Conservation (phyloP, 2,888 invertebrate genomes). For the Leptinotarsa peninsularis region DNA sequence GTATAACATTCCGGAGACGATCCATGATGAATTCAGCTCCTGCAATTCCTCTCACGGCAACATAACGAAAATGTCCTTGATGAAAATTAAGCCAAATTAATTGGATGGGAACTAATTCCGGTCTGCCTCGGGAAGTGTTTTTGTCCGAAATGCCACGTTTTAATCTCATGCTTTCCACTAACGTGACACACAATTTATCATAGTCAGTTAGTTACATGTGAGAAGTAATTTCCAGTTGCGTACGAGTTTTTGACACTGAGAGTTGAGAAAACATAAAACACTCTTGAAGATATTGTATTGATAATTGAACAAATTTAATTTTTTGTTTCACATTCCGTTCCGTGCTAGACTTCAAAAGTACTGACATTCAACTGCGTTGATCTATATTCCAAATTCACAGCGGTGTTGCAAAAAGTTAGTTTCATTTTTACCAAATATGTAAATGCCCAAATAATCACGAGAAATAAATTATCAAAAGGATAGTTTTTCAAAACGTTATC, state of each 20-base stretch:
- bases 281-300: no score
- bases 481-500: no score
- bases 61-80: slow-evolving; percentile 12
- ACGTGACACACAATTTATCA: slow-evolving; percentile 43
- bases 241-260: neutral
- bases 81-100: slow-evolving; percentile 32
- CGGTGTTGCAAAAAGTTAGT: no score
- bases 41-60: slow-evolving; percentile 5
- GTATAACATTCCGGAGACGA: neutral
- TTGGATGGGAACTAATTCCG: slow-evolving; percentile 25
- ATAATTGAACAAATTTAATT: no score
- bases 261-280: neutral
- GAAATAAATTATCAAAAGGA: no score
- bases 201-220: slow-evolving; percentile 34
- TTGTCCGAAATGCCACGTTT: slow-evolving; percentile 41
- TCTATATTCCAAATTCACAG: no score
- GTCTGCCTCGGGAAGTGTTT: slow-evolving; percentile 32
- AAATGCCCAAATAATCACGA: no score
- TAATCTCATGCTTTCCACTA: slow-evolving; percentile 36
- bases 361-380: no score
- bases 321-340: no score
- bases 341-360: no score
- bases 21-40: neutral
- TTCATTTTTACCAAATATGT: no score
- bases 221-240: slow-evolving; percentile 38